A percentile compares a stretch with the other conserved stretches of the same genome.
Evolutionary conservation across 2,797 vertebrate species (phyloP).

Genomic region (Arremon brunneinucha): DNA sequence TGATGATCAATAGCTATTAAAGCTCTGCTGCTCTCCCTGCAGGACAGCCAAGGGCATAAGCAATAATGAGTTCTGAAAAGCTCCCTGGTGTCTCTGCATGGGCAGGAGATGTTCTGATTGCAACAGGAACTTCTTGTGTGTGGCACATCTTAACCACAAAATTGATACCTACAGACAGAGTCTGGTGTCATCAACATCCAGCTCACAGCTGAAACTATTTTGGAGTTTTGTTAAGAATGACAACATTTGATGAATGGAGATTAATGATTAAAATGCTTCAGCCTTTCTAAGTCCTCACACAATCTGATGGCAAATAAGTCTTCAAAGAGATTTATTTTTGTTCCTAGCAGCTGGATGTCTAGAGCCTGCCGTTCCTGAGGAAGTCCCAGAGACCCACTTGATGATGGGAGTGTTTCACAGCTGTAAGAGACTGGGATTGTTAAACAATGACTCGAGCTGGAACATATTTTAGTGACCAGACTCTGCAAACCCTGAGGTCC

Average conservation of each 20-base stretch:
- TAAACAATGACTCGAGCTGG: constrained; percentile 37
- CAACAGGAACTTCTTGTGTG: not conserved
- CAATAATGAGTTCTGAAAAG: not conserved
- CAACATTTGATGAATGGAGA: constrained; percentile 63
- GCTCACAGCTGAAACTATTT: constrained; percentile 58
- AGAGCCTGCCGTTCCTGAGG: not conserved
- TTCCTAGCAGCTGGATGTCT: constrained; percentile 53
- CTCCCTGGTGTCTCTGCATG: not conserved
- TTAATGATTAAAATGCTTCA: constrained; percentile 53
- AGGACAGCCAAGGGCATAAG: not conserved
- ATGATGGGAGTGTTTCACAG: constrained; percentile 45
- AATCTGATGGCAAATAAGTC: constrained; percentile 39
- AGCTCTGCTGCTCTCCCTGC: not conserved
- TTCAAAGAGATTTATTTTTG: constrained; percentile 68
- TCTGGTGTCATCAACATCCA: not conserved
- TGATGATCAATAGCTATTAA: not conserved
- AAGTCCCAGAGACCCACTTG: constrained; percentile 13
- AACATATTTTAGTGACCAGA: constrained; percentile 20
- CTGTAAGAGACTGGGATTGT: constrained; percentile 21
- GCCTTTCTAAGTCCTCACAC: constrained; percentile 34
- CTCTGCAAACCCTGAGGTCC: constrained; percentile 15
- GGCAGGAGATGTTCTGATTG: not conserved
- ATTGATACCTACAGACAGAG: not conserved
- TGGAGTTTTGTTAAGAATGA: constrained; percentile 7
- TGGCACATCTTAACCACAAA: not conserved